Evolutionary conservation across 2,888 invertebrate genomes (phyloP), one percentile per base, ranked within the genome.

Genomic region (Marronus borbonicus): DNA sequence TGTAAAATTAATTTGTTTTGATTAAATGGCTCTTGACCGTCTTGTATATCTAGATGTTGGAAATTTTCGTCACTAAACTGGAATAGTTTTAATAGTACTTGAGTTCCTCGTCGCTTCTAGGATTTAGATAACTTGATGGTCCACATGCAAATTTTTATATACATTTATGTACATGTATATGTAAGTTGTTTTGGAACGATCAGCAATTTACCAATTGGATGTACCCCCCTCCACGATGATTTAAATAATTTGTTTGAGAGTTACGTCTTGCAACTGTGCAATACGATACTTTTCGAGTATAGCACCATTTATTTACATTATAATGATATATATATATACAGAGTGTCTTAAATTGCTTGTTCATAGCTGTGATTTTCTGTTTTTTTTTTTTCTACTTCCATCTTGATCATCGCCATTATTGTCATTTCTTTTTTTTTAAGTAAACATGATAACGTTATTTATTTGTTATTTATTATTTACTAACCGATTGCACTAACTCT

Each of bases 351-450:
- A 72, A 72, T 44, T 72, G 72, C 60, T 72, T 72, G 60, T 72
- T 72, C 44, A 44, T 60, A 70, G 72, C 72, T 72, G 72, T 72
- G 72, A 72, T 72, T 72, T 72, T 60, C 36, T 70, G 66, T 44
- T 66, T 44, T 24, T 24, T 24, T 24, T 24, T 66, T 44, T 44
- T 36, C 31, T 36, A 36, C 14, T 68, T 68, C 14, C 49, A 14
- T 44, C 49, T 68, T 50, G 10, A 50, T 36, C 68, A 68, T 49
- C 49, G 20, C n/a, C 60, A 58, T 72, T 72, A 44, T 72, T 72
- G 52, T 44, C 28, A 39, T 72, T 44, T 36, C 44, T 24, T 14
- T 65, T 58, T 72, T 60, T 72, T 36, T 49, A 60, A 52, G n/a
- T 39, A 58, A 72, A 60, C 39, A 72, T 72, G 44, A 60, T 58